Evolutionary conservation across 92 coral and sea anemone genomes (phyloP).

Genomic region (Plumapathes pennacea): DNA sequence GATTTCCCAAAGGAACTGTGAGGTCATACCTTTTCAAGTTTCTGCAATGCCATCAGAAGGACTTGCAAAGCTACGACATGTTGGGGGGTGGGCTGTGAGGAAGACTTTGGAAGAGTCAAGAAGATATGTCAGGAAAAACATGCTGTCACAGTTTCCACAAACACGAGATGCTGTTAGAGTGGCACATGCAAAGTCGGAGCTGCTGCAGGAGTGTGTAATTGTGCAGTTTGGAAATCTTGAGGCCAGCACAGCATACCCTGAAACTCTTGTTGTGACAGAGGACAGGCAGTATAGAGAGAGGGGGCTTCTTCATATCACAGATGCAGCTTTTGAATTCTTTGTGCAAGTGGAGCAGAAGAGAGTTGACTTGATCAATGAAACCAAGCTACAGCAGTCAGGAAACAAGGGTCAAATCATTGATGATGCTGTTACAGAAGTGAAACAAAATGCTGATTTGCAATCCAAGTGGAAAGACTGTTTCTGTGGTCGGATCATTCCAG

Average conservation of each 20-base stretch:
- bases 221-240: constrained; percentile 6
- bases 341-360: constrained; percentile 12
- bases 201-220: constrained; percentile 13
- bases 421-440: background rate
- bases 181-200: constrained; percentile 8
- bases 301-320: constrained; percentile 23
- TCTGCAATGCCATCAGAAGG: constrained; percentile 42
- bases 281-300: constrained; percentile 23
- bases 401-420: background rate
- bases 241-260: constrained; percentile 4
- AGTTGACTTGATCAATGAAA: constrained; percentile 1
- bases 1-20: background rate
- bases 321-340: constrained; percentile 16
- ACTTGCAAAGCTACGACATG: constrained; percentile 43
- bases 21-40: constrained; percentile 8
- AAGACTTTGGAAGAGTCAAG: constrained; percentile 12
- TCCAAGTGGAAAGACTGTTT: background rate
- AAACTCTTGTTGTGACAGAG: constrained; percentile 12
- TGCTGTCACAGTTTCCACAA: background rate
- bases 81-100: constrained; percentile 58
- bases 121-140: constrained; percentile 32
- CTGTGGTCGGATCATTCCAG: too few species aligned
- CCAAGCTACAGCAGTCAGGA: background rate
- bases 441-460: background rate
- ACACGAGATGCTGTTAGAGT: constrained; percentile 1